Base-by-base conservation (phyloP, 37 sponge, comb jelly and placozoan species). In the Aplysina aerophoba region DNA sequence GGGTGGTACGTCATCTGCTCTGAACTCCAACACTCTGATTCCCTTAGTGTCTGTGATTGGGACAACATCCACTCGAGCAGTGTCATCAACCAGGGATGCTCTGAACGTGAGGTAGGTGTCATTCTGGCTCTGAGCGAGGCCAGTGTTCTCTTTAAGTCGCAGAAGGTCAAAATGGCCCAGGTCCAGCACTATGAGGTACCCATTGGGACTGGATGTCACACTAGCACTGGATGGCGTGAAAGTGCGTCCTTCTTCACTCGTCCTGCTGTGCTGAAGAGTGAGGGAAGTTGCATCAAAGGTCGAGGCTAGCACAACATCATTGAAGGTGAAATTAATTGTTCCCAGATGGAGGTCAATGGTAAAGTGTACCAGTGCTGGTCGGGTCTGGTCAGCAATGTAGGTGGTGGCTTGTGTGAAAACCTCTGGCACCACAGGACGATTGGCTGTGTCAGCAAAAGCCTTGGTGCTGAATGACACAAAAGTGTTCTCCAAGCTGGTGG, bases 11-110 rank as follows among this genome's bases (percentile, higher is more conserved):
- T 72, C 56, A 69, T 97, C 97, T 15, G 93, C 85, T 21, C 86
- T 89, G 38, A 92, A 97, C 34, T 61, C 67, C 12, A 55, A 41
- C 15, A 89, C 92, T 27, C 27, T 55, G 0, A 91, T 55, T 14
- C 90, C 94, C 40, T 88, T 94, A 31, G 93, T 91, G 85, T 97
- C 89, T 37, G 94, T 94, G 55, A 97, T 92, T 41, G 97, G 97
- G 6, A 89, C 91, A 25, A 94, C 91, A 88, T 94, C 92, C 64
- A 97, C 40, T 0, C 83, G 73, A 55, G 81, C 66, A 20, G 90
- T 94, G 59, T 94, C 94, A 80, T 94, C 94, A 83, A 97, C 87
- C 59, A 94, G 84, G 50, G 83, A 66, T n/a, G 92, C 92, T 22
- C 87, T 71, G 41, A 97, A 50, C 5, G 97, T 97, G 60, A 97